Evolutionary conservation across 2,888 invertebrate genomes (phyloP).

Genomic region (Tridacna gigas): DNA sequence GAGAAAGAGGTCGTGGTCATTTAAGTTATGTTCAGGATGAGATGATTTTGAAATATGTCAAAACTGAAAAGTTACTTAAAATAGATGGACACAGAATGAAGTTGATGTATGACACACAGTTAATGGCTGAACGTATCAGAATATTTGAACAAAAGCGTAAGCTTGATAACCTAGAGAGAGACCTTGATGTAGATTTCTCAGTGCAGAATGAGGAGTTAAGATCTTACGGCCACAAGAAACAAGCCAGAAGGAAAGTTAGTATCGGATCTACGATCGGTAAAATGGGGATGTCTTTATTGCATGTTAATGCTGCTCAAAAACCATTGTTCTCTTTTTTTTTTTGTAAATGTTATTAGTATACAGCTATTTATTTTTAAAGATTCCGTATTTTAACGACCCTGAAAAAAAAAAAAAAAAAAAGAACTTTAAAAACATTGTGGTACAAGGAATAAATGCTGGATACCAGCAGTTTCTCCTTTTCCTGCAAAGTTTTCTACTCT

Average conservation of each 20-base stretch:
- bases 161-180: constrained; percentile 38
- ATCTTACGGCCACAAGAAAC: constrained; percentile 8
- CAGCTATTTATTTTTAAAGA: too few relatives aligned
- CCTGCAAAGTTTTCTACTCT: too few relatives aligned
- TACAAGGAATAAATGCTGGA: too few relatives aligned
- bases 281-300: constrained; percentile 47
- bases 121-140: constrained; percentile 30
- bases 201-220: background rate
- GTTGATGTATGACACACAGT: constrained; percentile 40
- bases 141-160: constrained; percentile 39
- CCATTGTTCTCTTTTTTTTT: too few relatives aligned
- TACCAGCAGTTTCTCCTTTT: too few relatives aligned
- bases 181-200: constrained; percentile 30
- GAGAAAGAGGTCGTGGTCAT: constrained; percentile 45
- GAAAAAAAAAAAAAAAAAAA: too few relatives aligned
- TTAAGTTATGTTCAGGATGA: constrained; percentile 47
- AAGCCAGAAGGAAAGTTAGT: constrained; percentile 4
- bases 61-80: constrained; percentile 48
- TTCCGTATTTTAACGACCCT: too few relatives aligned
- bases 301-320: constrained; percentile 15
- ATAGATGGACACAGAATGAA: constrained; percentile 44
- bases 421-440: too few relatives aligned
- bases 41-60: constrained; percentile 46
- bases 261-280: constrained; percentile 29
- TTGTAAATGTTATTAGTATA: too few relatives aligned